These are phyloP conservation scores for Atrina japonica DNA, from an alignment of 2,888 invertebrate genomes.

Conservation along the genomic window DNA sequence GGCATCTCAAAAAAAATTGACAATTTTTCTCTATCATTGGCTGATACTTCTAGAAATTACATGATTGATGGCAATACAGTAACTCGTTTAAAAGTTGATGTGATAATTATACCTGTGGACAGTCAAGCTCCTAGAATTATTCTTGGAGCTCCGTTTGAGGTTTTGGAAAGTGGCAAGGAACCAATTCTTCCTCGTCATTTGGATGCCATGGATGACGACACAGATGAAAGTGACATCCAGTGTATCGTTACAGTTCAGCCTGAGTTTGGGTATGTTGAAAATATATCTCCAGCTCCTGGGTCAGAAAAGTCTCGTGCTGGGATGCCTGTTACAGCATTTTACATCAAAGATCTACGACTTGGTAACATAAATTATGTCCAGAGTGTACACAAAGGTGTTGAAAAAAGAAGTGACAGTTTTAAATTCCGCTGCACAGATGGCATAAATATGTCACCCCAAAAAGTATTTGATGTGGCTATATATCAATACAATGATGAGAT, in stretches of 20 bases:
- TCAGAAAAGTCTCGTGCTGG: slow-evolving; percentile 75
- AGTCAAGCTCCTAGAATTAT: slow-evolving; percentile 74
- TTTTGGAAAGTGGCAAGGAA: slow-evolving; percentile 74
- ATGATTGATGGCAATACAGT: slow-evolving; percentile 69
- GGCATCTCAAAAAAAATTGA: slow-evolving; percentile 68
- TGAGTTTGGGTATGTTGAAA: slow-evolving; percentile 77
- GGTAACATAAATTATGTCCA: slow-evolving; percentile 79
- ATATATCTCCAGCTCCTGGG: slow-evolving; percentile 76
- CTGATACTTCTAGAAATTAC: slow-evolving; percentile 70
- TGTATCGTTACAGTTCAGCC: slow-evolving; percentile 78
- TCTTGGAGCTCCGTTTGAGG: slow-evolving; percentile 64
- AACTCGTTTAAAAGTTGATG: slow-evolving; percentile 66
- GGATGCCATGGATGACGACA: slow-evolving; percentile 76
- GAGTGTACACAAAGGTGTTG: slow-evolving; percentile 79
- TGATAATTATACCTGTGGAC: slow-evolving; percentile 77
- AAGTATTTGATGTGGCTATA: slow-evolving; percentile 71
- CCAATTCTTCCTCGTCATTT: slow-evolving; percentile 70
- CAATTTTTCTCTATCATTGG: slow-evolving; percentile 72
- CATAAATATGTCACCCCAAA: slow-evolving; percentile 72
- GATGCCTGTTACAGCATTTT: slow-evolving; percentile 77
- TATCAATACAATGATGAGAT: slow-evolving; percentile 79
- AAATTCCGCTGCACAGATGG: slow-evolving; percentile 79
- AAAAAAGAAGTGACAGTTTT: slow-evolving; percentile 77
- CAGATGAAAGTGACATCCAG: slow-evolving; percentile 70
- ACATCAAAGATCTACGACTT: slow-evolving; percentile 68